phyloP scores from a whole-genome alignment of 2,113 vertebrate species.

The Sturnira hondurensis region DNA sequence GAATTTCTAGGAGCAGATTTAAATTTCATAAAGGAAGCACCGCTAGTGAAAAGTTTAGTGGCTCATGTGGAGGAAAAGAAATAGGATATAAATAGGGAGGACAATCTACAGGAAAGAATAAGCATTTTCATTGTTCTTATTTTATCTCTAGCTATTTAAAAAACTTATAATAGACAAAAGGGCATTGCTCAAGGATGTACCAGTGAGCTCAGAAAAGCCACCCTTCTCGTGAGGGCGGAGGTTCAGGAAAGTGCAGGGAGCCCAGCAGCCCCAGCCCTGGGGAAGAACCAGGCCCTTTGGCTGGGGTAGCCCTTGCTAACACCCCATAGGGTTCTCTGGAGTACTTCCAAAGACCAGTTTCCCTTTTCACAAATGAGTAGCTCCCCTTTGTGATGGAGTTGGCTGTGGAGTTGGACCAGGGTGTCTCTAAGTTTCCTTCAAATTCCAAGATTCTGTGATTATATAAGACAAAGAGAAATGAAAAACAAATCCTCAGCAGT shows the following conservation, averaged over 20 bases:
- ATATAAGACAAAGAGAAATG: conserved; percentile 48
- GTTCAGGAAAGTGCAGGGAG: not conserved
- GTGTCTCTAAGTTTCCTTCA: not conserved
- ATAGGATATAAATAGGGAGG: not conserved
- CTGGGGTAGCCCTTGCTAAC: not conserved
- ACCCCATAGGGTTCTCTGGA: not conserved
- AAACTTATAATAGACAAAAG: not conserved
- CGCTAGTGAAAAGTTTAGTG: not conserved
- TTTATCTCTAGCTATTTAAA: not conserved
- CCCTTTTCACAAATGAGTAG: not conserved
- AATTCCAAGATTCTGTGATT: not conserved
- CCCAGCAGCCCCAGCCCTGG: not conserved
- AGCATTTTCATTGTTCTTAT: not conserved
- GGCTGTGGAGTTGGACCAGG: not conserved
- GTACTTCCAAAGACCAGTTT: not conserved
- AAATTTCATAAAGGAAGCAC: not conserved
- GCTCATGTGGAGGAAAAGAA: not conserved
- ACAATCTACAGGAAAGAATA: not conserved
- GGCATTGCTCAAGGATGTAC: not conserved
- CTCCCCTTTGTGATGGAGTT: not conserved
- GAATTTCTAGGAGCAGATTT: conserved; percentile 1
- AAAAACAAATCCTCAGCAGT: not conserved
- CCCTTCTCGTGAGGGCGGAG: not conserved
- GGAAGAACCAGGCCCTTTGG: not conserved
- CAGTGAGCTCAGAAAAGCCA: not conserved